Evolutionary conservation across 2,113 vertebrate genomes (phyloP).

Genomic region (Chamaetylas fuelleborni): DNA sequence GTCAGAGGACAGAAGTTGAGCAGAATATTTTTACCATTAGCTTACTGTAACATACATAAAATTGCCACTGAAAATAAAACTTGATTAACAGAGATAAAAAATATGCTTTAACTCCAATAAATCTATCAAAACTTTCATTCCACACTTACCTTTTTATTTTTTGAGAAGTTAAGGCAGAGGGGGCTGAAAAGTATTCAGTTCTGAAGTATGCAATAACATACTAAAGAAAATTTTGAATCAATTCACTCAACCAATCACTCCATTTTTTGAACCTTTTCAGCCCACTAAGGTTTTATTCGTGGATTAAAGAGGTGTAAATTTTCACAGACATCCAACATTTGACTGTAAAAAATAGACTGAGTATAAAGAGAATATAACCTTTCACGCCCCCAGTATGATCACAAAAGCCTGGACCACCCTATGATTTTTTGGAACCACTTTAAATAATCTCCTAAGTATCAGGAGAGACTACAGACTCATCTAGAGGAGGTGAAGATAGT

Average conservation of each 20-base stretch:
- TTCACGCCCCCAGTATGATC: neutral
- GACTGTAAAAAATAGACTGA: neutral
- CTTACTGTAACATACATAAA: neutral
- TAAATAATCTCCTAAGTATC: neutral
- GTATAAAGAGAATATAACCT: neutral
- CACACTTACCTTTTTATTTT: neutral
- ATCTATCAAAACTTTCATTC: neutral
- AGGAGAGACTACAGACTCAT: neutral
- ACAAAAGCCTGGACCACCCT: neutral
- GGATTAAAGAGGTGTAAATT: neutral
- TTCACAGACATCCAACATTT: neutral
- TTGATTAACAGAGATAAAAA: neutral
- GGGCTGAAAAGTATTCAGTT: neutral
- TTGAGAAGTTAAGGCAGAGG: neutral
- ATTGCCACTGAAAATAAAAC: neutral
- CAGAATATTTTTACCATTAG: neutral
- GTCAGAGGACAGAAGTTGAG: neutral
- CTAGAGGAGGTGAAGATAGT: neutral
- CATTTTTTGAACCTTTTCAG: neutral
- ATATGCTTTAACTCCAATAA: neutral
- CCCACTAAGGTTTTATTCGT: neutral
- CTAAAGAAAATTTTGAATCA: neutral
- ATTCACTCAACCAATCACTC: neutral
- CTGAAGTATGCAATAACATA: neutral
- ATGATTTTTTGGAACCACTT: neutral